Evolutionary conservation across 92 coral and sea anemone genomes (phyloP), one percentile per base, ranked within the genome.

Genomic region (Palythoa caribaeorum): DNA sequence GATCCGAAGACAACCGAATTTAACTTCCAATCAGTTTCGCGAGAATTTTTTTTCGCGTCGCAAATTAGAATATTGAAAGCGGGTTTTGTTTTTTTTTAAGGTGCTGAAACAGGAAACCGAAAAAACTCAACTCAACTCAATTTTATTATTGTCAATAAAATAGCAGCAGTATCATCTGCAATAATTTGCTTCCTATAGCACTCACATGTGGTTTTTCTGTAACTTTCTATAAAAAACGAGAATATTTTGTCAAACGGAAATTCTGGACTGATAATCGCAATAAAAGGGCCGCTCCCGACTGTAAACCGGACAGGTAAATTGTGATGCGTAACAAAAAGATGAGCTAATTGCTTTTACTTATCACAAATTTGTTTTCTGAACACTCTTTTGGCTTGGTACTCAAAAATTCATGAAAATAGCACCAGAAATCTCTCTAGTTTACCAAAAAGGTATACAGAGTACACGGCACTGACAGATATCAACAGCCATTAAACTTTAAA

Each of bases 11-110:
- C 59, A 19, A 51, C 35, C 21, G 59, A 68, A 36, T 81, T 17
- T 71, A 44, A 44, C 50, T 44, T 28, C 9, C 19, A 66, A 81
- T 59, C 21, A 20, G 74, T 28, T 66, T 63, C 66, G 28, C 21
- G 21, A 81, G 66, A 38, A 20, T 74, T 14, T 63, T 69, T 81
- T 70, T 65, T 63, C 40, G 66, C 89, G 71, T 91, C 78, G 90
- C 81, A 91, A 88, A 84, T 92, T 84, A 15, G 44, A 50, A 54
- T 72, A 88, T 84, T 84, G 84, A 92, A 73, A 80, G 94, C 94
- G 92, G 94, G 75, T 84, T 84, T 84, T 89, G 51, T 71, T 47
- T 57, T 40, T 63, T 77, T 38, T 54, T 57, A 65, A 84, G 79
- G 92, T 92, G 90, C 83, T 60, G 80, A 91, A 79, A 63, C 62